These are phyloP conservation scores for Drosophila setosimentum DNA, from an alignment of 2,888 invertebrate genomes.

Conservation along the genomic window DNA sequence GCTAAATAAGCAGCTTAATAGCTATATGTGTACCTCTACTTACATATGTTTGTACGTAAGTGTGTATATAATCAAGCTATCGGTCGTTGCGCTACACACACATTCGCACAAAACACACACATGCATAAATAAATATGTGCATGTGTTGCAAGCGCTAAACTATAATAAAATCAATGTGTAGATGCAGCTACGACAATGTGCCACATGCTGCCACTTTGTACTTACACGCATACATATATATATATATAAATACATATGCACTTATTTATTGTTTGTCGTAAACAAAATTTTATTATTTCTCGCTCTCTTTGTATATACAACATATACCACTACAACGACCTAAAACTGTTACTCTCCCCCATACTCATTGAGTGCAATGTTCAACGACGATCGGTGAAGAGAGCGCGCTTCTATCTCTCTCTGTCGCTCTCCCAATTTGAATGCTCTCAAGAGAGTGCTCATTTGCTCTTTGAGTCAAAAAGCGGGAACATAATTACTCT, in stretches of 20 bases:
- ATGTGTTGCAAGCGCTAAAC: conserved; percentile 20
- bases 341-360: conserved; percentile 38
- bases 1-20: conserved; percentile 37
- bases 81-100: conserved; percentile 57
- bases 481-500: neutral
- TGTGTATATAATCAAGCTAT: conserved; percentile 28
- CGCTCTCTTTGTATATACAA: conserved; percentile 7
- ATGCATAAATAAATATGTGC: neutral
- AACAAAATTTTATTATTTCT: conserved; percentile 53
- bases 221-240: neutral
- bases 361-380: conserved; percentile 11
- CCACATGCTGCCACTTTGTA: conserved; percentile 43
- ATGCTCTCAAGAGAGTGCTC: conserved; percentile 26
- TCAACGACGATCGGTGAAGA: conserved; percentile 40
- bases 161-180: conserved; percentile 56
- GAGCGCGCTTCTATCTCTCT: conserved; percentile 5
- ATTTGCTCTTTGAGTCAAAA: conserved; percentile 5
- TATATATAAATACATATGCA: conserved; percentile 22
- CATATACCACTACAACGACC: conserved; percentile 1
- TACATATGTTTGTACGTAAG: neutral
- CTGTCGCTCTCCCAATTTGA: neutral
- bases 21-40: conserved; percentile 9
- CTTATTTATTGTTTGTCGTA: conserved; percentile 67
- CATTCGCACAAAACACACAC: neutral
- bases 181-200: conserved; percentile 55